These are phyloP conservation scores for Papilio protenor DNA, from an alignment of 2,888 invertebrate species.

Conservation along the genomic window DNA sequence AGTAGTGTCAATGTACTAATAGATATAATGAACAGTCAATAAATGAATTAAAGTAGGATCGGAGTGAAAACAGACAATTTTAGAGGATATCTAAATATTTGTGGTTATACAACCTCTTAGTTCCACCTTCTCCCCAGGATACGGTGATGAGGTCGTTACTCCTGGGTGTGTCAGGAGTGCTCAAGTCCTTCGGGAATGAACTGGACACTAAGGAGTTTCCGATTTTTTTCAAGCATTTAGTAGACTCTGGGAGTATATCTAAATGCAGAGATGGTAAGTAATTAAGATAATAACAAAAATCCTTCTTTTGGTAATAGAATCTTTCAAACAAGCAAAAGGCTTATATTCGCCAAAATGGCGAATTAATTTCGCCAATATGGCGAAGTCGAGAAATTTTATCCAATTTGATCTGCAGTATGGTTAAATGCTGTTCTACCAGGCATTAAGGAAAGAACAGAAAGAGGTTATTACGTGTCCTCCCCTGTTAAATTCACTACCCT, in stretches of 20 bases:
- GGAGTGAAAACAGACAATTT: neutral
- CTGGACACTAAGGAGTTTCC: constrained; percentile 54
- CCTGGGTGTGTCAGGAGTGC: constrained; percentile 56
- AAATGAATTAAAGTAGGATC: neutral
- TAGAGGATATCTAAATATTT: too few relatives aligned
- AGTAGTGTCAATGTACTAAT: too few relatives aligned
- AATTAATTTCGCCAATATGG: neutral
- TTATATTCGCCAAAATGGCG: neutral
- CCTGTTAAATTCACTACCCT: neutral
- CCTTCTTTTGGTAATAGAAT: neutral
- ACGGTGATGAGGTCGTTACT: constrained; percentile 55
- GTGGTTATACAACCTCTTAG: neutral
- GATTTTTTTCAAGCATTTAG: constrained; percentile 53
- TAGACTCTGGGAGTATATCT: constrained; percentile 39
- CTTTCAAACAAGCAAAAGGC: too few relatives aligned
- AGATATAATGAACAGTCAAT: too few relatives aligned
- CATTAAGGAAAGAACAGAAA: neutral
- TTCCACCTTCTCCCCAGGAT: constrained; percentile 49
- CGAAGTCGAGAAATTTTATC: too few relatives aligned
- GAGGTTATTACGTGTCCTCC: neutral
- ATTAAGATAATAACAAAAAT: neutral
- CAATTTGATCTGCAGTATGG: neutral
- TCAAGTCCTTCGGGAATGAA: constrained; percentile 55
- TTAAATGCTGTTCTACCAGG: neutral
- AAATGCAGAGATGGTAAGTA: constrained; percentile 51